Base-by-base conservation (phyloP, 2,888 invertebrate genomes). In the Synergus umbraculus region DNA sequence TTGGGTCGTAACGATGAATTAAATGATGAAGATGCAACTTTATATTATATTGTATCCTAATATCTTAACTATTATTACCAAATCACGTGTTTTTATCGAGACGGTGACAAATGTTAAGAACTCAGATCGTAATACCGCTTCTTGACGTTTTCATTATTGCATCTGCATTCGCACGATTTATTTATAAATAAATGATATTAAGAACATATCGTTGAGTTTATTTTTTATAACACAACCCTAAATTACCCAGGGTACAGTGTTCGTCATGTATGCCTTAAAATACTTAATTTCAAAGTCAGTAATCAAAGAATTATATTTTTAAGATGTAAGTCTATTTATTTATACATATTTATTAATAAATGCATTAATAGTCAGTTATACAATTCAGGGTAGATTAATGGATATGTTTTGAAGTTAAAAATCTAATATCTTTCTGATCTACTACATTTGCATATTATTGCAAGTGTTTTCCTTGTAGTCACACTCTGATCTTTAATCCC, bases 81-180 rank as follows among this genome's bases (percentile, higher is more conserved):
- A 85, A 89, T 82, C 88, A 89, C 89, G 87, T 89, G 89, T 91
- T 91, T 91, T 90, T 90, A 90, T 90, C 86, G 86, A 87, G 80
- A 80, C 79, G 81, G 83, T 86, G 85, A 84, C 85, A 85, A 88
- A 87, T 89, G 90, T 90, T 91, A 87, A 90, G 88, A 90, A 89
- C 90, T 89, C 90, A 87, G 89, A 90, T 90, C 92, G 90, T 91
- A 92, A 91, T 90, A 91, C 87, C 88, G 92, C 92, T 92, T 92
- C 90, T 92, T 91, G 91, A 91, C 91, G 91, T 92, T 91, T 91
- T 91, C 91, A 92, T 92, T 92, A 91, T 91, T 91, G 91, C 92
- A 92, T 92, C 91, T 90, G 91, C 92, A 92, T 92, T 90, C 89
- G 90, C 92, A 92, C 91, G 90, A 92, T 92, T 92, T 89, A 92